A percentile compares a stretch with the other conserved stretches of the same genome.
phyloP scores from a whole-genome alignment of 1,140 invertebrate genomes.

The Anagrus nilaparvatae region DNA sequence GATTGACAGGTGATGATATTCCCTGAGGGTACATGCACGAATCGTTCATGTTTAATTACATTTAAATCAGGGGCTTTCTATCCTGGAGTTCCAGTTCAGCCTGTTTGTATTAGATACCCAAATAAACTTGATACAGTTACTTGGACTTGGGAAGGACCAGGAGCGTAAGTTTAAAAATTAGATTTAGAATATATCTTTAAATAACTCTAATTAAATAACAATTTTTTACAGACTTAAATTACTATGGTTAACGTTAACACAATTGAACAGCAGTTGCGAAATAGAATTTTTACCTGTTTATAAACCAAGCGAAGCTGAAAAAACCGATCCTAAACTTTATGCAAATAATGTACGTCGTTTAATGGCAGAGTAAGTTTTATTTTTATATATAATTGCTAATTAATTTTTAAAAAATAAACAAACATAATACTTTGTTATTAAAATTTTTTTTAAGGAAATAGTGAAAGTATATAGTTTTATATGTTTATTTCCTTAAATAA shows the following conservation, averaged over 20 bases:
- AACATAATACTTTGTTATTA: too few relatives aligned
- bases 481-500: too few relatives aligned
- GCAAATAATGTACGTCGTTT: conserved; percentile 81
- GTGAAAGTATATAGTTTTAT: too few relatives aligned
- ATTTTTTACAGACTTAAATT: conserved; percentile 60
- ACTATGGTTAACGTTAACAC: conserved; percentile 83
- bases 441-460: too few relatives aligned
- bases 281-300: conserved; percentile 94
- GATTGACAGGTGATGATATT: conserved; percentile 77
- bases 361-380: conserved; percentile 86
- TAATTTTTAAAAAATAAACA: too few relatives aligned
- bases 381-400: too few relatives aligned
- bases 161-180: conserved; percentile 62
- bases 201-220: not conserved
- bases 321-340: conserved; percentile 77
- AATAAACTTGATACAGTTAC: conserved; percentile 87
- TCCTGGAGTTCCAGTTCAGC: conserved; percentile 89
- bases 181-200: not conserved
- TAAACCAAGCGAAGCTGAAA: conserved; percentile 76
- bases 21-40: conserved; percentile 93
- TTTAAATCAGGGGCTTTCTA: conserved; percentile 91
- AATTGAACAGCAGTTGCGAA: conserved; percentile 82
- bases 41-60: conserved; percentile 84
- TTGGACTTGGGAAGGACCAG: conserved; percentile 96
- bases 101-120: conserved; percentile 83